phyloP scores from a whole-genome alignment of 2,113 vertebrate genomes.

The Tragelaphus scriptus region DNA sequence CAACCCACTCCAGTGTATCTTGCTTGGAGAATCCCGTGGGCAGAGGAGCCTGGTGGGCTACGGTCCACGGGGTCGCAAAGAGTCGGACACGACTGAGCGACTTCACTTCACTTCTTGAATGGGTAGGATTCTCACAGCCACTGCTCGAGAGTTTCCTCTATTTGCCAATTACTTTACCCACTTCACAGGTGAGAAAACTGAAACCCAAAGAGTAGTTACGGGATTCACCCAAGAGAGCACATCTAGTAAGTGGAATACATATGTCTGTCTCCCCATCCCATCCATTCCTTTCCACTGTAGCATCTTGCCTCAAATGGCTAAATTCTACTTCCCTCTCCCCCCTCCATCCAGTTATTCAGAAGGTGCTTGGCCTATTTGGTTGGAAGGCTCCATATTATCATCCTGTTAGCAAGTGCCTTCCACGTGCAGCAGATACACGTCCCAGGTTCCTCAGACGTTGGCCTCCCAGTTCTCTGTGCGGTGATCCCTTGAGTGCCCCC shows the following conservation, averaged over 20 bases:
- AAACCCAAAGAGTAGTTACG: neutral
- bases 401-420: neutral
- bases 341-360: neutral
- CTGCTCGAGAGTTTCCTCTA: neutral
- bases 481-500: neutral
- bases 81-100: no score
- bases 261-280: rapidly evolving
- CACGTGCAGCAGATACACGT: rapidly evolving
- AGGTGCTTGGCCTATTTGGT: neutral
- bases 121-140: neutral
- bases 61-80: no score
- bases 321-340: neutral
- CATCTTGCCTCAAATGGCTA: neutral
- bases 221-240: neutral
- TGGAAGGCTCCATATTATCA: neutral
- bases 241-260: no score
- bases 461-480: neutral
- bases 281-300: neutral
- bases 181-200: neutral
- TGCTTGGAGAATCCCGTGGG: no score
- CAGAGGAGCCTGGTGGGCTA: no score
- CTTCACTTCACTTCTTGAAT: neutral
- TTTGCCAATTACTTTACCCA: neutral
- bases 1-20: no score
- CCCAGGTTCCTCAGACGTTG: neutral